Conservation (phyloP, 2,888 invertebrate genomes). For the Trachelus tabidus region DNA sequence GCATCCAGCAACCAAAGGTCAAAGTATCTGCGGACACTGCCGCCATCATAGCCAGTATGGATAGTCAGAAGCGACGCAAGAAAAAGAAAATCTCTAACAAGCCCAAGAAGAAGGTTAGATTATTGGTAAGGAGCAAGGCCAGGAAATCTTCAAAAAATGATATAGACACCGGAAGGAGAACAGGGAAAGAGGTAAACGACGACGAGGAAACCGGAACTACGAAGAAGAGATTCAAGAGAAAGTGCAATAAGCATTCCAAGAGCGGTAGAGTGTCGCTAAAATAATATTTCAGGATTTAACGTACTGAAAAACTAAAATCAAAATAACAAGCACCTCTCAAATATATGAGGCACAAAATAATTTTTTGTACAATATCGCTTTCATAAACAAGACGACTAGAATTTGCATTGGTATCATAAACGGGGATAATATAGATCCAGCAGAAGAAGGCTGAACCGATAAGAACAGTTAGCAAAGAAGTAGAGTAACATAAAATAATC, state of each 20-base stretch:
- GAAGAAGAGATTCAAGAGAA: conserved; percentile 61
- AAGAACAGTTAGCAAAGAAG: too few species aligned
- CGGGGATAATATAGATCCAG: too few species aligned
- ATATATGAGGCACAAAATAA: too few species aligned
- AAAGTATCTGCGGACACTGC: conserved; percentile 61
- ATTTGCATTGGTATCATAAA: too few species aligned
- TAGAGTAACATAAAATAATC: too few species aligned
- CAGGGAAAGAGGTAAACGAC: conserved; percentile 67
- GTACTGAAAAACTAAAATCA: background rate
- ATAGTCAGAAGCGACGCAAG: conserved; percentile 45
- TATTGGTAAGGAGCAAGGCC: conserved; percentile 43
- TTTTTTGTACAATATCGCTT: too few species aligned
- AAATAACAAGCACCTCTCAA: too few species aligned
- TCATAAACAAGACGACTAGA: too few species aligned
- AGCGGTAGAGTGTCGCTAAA: conserved; percentile 37
- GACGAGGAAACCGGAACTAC: conserved; percentile 47
- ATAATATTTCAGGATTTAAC: conserved; percentile 20
- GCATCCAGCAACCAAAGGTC: conserved; percentile 48
- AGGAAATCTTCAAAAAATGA: conserved; percentile 44
- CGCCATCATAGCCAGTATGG: conserved; percentile 59
- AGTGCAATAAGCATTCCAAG: conserved; percentile 51
- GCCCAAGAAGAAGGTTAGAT: conserved; percentile 53
- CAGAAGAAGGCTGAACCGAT: too few species aligned
- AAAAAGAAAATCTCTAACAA: conserved; percentile 43
- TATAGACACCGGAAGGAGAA: conserved; percentile 62